Evolutionary conservation across 2,797 vertebrate genomes (phyloP), one percentile per base, ranked within the genome.

Genomic region (Hybognathus amarus): DNA sequence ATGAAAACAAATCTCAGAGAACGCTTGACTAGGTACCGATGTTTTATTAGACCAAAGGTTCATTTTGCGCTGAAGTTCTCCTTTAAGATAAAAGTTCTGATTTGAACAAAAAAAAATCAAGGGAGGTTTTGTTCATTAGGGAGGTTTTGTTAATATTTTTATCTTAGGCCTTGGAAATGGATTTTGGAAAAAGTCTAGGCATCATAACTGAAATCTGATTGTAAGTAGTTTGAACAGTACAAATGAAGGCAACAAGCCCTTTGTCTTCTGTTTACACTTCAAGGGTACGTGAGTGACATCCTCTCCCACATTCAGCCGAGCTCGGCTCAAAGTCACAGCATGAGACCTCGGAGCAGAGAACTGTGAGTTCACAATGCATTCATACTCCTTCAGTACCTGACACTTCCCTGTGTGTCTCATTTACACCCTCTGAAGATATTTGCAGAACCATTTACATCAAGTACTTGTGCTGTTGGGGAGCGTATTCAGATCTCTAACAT

Each of bases 361-460:
- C 54, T 81, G 79, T 17, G 70, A 82, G 22, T 82, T 68, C 73
- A 45, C 73, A 68, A 67, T 68, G 81, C 7, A 59, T 83, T 83
- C 24, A 77, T 83, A 68, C 33, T 66, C 70, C 33, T 56, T 54
- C 36, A 68, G 71, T 54, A 11, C 33, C 63, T 59, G 36, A 67
- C 81, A 68, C 63, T 54, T 83, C 73, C 20, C 24, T n/a, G 47
- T 27, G 36, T 67, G 59, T 68, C 50, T 82, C 80, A 42, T 76
- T 82, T 56, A 68, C 80, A 83, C 73, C 73, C 61, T 76, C 24
- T 56, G n/a, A 76, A 68, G n/a, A 76, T 30, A 76, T 83, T 68
- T 56, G 24, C 61, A 68, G 47, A 47, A 40, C 61, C 63, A 15
- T 76, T 67, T 52, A 76, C 80, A 66, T 67, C 22, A 82, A 74